Evolutionary conservation across 2,888 invertebrate species (phyloP).

Genomic region (Drosophila longiperda): DNA sequence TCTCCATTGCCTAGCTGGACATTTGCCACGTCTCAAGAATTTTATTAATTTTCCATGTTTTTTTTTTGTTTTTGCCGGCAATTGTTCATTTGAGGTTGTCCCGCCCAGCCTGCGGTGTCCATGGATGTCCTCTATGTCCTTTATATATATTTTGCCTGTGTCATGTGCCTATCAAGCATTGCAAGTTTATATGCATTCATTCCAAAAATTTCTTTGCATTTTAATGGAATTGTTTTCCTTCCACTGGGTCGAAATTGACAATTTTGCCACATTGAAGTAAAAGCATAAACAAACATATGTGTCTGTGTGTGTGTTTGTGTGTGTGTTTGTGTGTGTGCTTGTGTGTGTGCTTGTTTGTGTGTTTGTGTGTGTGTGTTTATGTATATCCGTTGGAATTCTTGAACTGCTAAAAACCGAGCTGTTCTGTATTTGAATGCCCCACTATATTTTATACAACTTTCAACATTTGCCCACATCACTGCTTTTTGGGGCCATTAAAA

Average conservation of each 20-base stretch:
- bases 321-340: neutral
- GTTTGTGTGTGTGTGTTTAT: neutral
- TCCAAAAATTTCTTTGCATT: constrained; percentile 24
- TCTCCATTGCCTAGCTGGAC: constrained; percentile 55
- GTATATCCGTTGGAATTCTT: constrained; percentile 5
- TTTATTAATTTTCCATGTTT: constrained; percentile 63
- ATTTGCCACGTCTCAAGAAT: constrained; percentile 58
- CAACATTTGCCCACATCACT: neutral
- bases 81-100: constrained; percentile 63
- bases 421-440: constrained; percentile 5
- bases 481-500: neutral
- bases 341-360: neutral
- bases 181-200: constrained; percentile 45
- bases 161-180: constrained; percentile 22
- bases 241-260: neutral
- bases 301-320: neutral
- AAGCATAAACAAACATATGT: neutral
- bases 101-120: neutral
- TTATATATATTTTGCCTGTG: too few species aligned
- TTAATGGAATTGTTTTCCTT: constrained; percentile 13
- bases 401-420: neutral
- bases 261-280: neutral
- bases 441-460: constrained; percentile 8
- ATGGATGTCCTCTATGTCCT: neutral
- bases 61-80: constrained; percentile 46